Evolutionary conservation across 2,888 invertebrate genomes (phyloP), one percentile per base, ranked within the genome.

Genomic region (Coronaproctus castanopsis): DNA sequence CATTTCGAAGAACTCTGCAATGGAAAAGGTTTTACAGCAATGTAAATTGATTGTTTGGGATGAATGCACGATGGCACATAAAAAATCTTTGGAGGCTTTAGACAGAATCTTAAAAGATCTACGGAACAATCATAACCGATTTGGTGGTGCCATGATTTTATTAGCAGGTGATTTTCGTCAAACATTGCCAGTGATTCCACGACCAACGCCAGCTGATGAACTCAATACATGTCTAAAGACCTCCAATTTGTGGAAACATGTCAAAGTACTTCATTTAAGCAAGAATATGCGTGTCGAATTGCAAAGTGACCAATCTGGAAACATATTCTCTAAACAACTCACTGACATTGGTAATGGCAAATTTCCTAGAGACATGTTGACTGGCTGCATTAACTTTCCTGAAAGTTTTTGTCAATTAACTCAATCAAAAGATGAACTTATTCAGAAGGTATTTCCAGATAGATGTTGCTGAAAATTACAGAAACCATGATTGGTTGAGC

Each of bases 111-210:
- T 63, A 14, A 24, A 57, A 24, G 62, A 63, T 51, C 2, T 36
- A 36, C 14, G 36, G 36, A 36, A 14, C 36, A 36, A 36, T 36
- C 5, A 36, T 36, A 36, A 36, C 36, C 36, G 36, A 36, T 36
- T 36, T 36, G 36, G 36, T 36, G 36, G 36, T 36, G 36, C 36
- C 5, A 59, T 61, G 1, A 55, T 69, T 8, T 8, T 69, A 5
- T 59, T 68, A 20, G 62, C 63, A n/a, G 67, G 67, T 3, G 67
- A 69, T 53, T 67, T 66, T 57, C 52, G 66, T 23, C 65, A 68
- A 58, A 64, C 62, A 18, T 54, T 68, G n/a, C 62, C 63, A 1
- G 63, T 63, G 8, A 53, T 62, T 14, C 57, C 62, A 1, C 55
- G 62, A 24, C 14, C 36, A 53, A 54, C 54, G n/a, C 54, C 21